Conservation (phyloP, 2,888 invertebrate species). For the Lordiphosa andalusiaca region DNA sequence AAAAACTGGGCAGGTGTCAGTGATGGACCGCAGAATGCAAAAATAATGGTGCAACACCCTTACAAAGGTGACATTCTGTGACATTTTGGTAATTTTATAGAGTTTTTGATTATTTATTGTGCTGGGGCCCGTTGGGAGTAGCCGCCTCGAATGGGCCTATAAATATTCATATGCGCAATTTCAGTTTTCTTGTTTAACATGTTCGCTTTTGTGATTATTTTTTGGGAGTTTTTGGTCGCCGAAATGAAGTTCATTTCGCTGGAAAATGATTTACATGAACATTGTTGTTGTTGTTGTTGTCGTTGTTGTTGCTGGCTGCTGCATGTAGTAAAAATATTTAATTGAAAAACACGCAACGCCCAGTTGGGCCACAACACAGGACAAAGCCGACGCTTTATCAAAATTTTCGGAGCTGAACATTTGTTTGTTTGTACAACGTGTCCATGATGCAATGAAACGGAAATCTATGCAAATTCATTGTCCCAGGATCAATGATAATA, state of each 20-base stretch:
- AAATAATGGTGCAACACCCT: conserved; percentile 25
- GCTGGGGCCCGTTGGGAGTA: conserved; percentile 12
- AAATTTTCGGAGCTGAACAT: conserved; percentile 21
- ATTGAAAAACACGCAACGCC: conserved; percentile 57
- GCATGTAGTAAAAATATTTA: conserved; percentile 63
- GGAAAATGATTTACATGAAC: conserved; percentile 72
- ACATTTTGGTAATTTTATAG: conserved; percentile 70
- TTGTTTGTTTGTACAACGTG: conserved; percentile 47
- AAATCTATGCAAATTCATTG: conserved; percentile 57
- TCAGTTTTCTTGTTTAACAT: conserved; percentile 37
- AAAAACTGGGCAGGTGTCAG: conserved; percentile 20
- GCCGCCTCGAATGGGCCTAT: conserved; percentile 46
- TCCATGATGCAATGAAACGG: conserved; percentile 41
- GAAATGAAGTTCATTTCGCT: conserved; percentile 61
- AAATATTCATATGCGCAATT: conserved; percentile 71
- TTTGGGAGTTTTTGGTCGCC: conserved; percentile 22
- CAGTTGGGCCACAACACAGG: neutral
- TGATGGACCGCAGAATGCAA: conserved; percentile 10
- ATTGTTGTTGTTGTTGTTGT: conserved; percentile 44
- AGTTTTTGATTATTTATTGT: conserved; percentile 72
- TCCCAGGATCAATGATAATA: conserved; percentile 30
- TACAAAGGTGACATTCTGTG: conserved; percentile 43
- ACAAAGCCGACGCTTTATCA: conserved; percentile 20
- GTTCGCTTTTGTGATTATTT: conserved; percentile 20
- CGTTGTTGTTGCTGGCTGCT: conserved; percentile 42